Evolutionary conservation across 2,113 vertebrate genomes (phyloP).

Genomic region (Nicator chloris): DNA sequence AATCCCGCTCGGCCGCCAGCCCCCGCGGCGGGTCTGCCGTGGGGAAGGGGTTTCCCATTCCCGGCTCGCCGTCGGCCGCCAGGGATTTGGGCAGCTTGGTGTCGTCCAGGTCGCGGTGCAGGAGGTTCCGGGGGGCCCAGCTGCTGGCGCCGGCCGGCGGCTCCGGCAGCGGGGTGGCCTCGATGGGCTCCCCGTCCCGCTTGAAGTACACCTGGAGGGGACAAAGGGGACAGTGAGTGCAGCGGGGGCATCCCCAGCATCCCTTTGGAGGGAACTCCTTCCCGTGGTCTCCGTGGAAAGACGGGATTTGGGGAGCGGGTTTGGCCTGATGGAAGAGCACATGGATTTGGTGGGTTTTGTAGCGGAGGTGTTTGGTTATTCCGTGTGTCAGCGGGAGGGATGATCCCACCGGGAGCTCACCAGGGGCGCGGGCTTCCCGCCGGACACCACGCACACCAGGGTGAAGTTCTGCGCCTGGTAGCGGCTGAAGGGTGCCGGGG

Average conservation of each 20-base stretch:
- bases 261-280: rapidly evolving
- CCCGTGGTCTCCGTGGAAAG: rapidly evolving
- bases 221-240: rapidly evolving
- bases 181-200: constrained; percentile 85
- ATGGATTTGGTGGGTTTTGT: rapidly evolving
- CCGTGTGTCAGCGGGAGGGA: not conserved
- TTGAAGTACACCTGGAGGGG: constrained; percentile 88
- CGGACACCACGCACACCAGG: constrained; percentile 87
- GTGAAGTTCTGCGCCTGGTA: constrained; percentile 96
- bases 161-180: constrained; percentile 80
- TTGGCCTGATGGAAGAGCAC: rapidly evolving
- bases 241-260: rapidly evolving
- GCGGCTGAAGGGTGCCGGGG: constrained; percentile 85
- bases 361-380: not conserved
- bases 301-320: not conserved
- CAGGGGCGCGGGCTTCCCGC: constrained; percentile 88
- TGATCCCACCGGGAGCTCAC: constrained; percentile 50
- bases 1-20: constrained; percentile 67
- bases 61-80: constrained; percentile 72
- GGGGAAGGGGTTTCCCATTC: constrained; percentile 42
- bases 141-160: constrained; percentile 57
- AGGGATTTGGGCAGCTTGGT: constrained; percentile 84
- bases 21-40: constrained; percentile 73
- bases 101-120: constrained; percentile 84
- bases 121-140: constrained; percentile 71